Base-by-base conservation (phyloP, 2,888 invertebrate species). In the Lycia hirtaria region DNA sequence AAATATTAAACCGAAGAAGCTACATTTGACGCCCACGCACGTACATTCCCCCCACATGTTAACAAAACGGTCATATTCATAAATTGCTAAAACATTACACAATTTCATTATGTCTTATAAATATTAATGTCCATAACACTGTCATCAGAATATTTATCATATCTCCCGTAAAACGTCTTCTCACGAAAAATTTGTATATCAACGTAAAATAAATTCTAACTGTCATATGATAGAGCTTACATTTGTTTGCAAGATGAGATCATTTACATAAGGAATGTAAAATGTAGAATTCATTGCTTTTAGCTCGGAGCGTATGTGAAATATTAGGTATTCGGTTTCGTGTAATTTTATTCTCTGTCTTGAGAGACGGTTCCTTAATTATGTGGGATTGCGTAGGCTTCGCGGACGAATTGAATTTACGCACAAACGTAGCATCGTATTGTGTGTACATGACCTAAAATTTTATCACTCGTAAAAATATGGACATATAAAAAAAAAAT, bases 81-180 rank as follows among this genome's bases (percentile, higher is more conserved):
- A 64, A 50, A 65, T 54, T 49, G 56, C 44, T 35, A 50, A 59
- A 22, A 50, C 58, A 28, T 33, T 56, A 54, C 54, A 48, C 38
- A 59, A 59, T 58, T 60, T 64, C 47, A 55, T 64, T 44, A 56
- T 53, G 50, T 51, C 45, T 47, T 60, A 65, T 67, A 64, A 59
- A 72, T 62, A 65, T 66, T 62, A 62, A 69, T 69, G 43, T 12
- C 43, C 48, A 40, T 50, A 53, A 55, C 45, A 40, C 47, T 48
- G 57, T 52, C 57, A 51, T 57, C 57, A 22, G 41, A 43, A 58
- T 53, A 43, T 53, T 53, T 53, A 48, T 52, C 57, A 48, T 58
- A 32, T 53, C 48, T 38, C 4, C 4, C 48, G 45, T 51, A 26
- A 51, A 51, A 40, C 40, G 47, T 51, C 32, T 55, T 55, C 28